Percentiles rank a stretch among this genome's conserved stretches.
These are phyloP conservation scores for Macrosiphum euphorbiae DNA, from an alignment of 2,888 invertebrate genomes.

Conservation along the genomic window DNA sequence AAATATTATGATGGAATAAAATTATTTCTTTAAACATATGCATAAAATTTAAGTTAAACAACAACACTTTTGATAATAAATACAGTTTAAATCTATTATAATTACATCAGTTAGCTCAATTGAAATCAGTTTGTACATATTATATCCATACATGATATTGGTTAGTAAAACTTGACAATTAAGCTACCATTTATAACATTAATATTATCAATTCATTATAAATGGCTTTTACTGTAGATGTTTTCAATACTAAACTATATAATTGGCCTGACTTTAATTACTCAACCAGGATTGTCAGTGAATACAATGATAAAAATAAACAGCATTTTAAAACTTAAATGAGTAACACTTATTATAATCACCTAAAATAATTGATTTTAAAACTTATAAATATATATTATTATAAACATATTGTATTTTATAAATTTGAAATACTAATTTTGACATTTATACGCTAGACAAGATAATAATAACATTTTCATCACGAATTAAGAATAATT, in stretches of 20 bases:
- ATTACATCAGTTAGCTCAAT: neutral
- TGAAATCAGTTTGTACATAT: neutral
- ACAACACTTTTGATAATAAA: conserved; percentile 47
- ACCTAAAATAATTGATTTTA: conserved; percentile 30
- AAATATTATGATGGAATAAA: conserved; percentile 31
- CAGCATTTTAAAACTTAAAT: conserved; percentile 36
- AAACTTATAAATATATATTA: conserved; percentile 29
- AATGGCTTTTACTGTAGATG: neutral
- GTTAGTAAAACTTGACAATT: neutral
- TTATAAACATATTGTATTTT: conserved; percentile 18
- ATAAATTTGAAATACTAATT: neutral
- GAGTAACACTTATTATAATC: neutral
- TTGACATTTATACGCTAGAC: neutral
- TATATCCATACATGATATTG: neutral
- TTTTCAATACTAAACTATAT: conserved; percentile 28
- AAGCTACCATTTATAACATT: neutral
- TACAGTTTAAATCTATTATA: neutral
- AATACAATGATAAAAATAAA: conserved; percentile 28
- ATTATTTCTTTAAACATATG: conserved; percentile 4
- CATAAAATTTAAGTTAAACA: conserved; percentile 50
- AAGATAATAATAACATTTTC: neutral
- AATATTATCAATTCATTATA: neutral
- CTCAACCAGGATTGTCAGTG: conserved; percentile 51
- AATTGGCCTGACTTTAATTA: conserved; percentile 47
- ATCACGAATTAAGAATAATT: conserved; percentile 30